phyloP scores from a whole-genome alignment of 2,113 vertebrate genomes.

The Cyphomyrus discorhynchus region DNA sequence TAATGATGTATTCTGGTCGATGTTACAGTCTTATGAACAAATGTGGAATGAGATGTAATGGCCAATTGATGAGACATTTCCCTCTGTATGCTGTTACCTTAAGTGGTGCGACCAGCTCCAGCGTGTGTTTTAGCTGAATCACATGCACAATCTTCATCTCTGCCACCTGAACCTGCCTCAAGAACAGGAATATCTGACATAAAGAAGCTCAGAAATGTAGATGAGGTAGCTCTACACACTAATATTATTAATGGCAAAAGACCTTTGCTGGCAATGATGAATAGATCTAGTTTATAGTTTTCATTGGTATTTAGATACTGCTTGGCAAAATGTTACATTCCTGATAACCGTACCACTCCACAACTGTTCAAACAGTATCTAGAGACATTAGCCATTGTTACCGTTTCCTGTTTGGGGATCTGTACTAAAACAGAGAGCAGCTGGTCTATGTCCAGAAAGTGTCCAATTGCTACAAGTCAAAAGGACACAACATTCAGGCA shows the following conservation, averaged over 20 bases:
- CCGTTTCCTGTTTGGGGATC: slow-evolving; percentile 92
- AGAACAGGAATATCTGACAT: background rate
- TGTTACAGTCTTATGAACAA: background rate
- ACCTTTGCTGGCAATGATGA: background rate
- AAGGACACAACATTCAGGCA: slow-evolving; percentile 26
- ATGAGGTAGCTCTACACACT: background rate
- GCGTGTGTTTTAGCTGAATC: slow-evolving; percentile 88
- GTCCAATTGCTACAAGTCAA: slow-evolving; percentile 75
- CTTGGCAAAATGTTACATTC: background rate
- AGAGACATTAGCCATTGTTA: slow-evolving; percentile 41
- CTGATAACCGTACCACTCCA: background rate
- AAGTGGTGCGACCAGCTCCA: slow-evolving; percentile 81
- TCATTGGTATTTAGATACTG: background rate
- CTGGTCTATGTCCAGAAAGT: slow-evolving; percentile 90
- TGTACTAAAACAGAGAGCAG: slow-evolving; percentile 89
- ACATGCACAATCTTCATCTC: slow-evolving; percentile 92
- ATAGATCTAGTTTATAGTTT: background rate
- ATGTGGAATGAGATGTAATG: background rate
- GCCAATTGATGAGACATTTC: background rate
- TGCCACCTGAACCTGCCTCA: slow-evolving; percentile 73
- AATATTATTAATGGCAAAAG: background rate
- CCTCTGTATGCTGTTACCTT: slow-evolving; percentile 62
- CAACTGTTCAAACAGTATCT: background rate
- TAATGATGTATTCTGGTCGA: background rate
- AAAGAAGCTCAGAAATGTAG: background rate